Base-by-base conservation (phyloP, 2,113 vertebrate genomes). In the Pedetes capensis region DNA sequence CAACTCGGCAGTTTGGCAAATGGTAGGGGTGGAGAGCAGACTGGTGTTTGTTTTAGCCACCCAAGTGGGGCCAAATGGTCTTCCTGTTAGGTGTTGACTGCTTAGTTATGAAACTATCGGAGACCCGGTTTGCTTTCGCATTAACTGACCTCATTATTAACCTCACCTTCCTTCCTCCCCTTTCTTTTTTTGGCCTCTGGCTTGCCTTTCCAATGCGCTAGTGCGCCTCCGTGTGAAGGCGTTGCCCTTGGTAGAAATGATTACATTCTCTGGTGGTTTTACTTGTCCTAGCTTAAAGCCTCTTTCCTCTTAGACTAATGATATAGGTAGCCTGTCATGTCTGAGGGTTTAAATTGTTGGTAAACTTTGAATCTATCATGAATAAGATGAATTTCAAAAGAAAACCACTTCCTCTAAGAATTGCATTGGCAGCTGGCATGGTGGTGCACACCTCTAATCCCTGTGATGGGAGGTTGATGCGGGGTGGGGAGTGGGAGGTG, bases 371-470 rank as follows among this genome's bases (percentile, higher is more conserved):
- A 83, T 94, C 78, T 90, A 44, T 32, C 89, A 80, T 78, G 68
- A 83, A 86, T 85, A 69, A 71, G 76, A 74, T 91, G 44, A 68
- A 20, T 85, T 95, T 93, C 47, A 53, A 83, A 81, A 88, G 47
- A 78, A 92, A 80, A 74, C 22, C 47, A 87, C 94, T 96, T 90
- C 87, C 78, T 97, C 75, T 89, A 75, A 69, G 57, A 87, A 49
- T 82, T 66, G 17, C 51, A 18, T 91, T 93, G 59, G 71, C 37
- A 63, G n/a, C n/a, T n/a, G n/a, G n/a, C n/a, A n/a, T n/a, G n/a
- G n/a, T n/a, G n/a, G n/a, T n/a, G n/a, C n/a, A n/a, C n/a, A n/a
- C n/a, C n/a, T n/a, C n/a, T n/a, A n/a, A n/a, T n/a, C n/a, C n/a
- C n/a, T n/a, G n/a, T n/a, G n/a, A n/a, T n/a, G n/a, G n/a, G n/a